phyloP scores from a whole-genome alignment of 2,888 invertebrate genomes.

The Pristionchus fissidentatus region DNA sequence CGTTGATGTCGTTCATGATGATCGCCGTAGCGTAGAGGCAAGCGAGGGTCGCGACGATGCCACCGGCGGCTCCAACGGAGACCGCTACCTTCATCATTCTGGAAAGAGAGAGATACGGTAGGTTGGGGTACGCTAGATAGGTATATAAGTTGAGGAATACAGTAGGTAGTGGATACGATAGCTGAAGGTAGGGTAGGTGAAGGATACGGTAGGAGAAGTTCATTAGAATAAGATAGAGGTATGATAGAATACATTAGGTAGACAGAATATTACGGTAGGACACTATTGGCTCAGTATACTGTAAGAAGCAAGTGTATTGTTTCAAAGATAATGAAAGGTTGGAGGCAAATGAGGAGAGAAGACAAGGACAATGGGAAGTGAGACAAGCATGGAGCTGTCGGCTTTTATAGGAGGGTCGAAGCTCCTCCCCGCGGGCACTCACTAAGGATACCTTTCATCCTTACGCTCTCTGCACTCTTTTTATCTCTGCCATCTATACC shows the following conservation, averaged over 20 bases:
- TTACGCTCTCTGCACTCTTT: neutral
- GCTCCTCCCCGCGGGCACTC: conserved; percentile 26
- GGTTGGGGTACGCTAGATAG: neutral
- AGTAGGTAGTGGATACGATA: neutral
- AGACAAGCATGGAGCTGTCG: neutral
- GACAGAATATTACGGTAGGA: neutral
- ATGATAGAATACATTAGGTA: neutral
- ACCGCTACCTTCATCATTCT: conserved; percentile 63
- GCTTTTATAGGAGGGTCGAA: conserved; percentile 4
- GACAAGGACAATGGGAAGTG: neutral
- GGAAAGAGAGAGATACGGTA: neutral
- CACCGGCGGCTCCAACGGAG: conserved; percentile 64
- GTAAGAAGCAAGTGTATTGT: too few relatives aligned
- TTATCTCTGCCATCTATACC: neutral
- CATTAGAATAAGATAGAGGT: neutral
- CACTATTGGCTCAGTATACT: neutral
- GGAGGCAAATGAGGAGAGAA: conserved; percentile 19
- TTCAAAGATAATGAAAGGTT: neutral
- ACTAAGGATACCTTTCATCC: conserved; percentile 25
- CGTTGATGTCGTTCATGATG: conserved; percentile 66
- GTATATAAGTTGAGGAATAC: too few relatives aligned
- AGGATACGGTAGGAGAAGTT: neutral
- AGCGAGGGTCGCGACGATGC: conserved; percentile 57
- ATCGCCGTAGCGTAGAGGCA: conserved; percentile 64
- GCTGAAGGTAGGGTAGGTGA: neutral